Evolutionary conservation across 2,888 invertebrate genomes (phyloP).

Genomic region (Xylocampa areola): DNA sequence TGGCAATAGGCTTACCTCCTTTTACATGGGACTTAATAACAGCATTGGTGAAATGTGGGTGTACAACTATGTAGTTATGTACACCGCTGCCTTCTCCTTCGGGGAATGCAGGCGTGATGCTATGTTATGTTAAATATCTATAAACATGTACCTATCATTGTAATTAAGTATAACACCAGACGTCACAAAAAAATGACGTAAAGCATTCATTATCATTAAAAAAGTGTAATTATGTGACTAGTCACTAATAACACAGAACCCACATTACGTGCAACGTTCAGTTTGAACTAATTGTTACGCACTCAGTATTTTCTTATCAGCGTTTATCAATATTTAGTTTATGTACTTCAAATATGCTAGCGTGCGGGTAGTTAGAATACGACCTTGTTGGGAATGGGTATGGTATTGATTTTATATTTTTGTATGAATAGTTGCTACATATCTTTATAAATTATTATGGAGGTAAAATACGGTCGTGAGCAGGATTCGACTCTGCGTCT

Average conservation of each 20-base stretch:
- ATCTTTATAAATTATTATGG: too few relatives aligned
- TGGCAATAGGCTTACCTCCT: too few relatives aligned
- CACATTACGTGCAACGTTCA: conserved; percentile 11
- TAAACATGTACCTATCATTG: too few relatives aligned
- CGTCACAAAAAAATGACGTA: conserved; percentile 4
- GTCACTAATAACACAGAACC: conserved; percentile 5
- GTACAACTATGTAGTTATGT: too few relatives aligned
- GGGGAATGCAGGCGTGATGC: too few relatives aligned
- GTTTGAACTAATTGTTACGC: conserved; percentile 8
- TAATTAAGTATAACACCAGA: background rate
- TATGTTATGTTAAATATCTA: too few relatives aligned
- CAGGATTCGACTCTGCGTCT: too few relatives aligned
- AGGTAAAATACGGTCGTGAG: too few relatives aligned
- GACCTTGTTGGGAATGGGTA: conserved; percentile 5
- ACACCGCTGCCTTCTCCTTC: too few relatives aligned
- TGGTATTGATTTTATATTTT: conserved; percentile 27
- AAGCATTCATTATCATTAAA: background rate
- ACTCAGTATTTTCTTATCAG: conserved; percentile 35
- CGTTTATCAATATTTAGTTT: conserved; percentile 49
- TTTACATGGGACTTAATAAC: too few relatives aligned
- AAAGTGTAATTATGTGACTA: background rate
- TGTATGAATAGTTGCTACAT: background rate
- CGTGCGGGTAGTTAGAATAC: conserved; percentile 21
- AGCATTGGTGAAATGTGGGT: too few relatives aligned
- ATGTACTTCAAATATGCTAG: conserved; percentile 13